Percentiles rank a stretch among this genome's conserved stretches.
Conservation (phyloP, 2,888 invertebrate genomes). For the Itoplectis maculator region DNA sequence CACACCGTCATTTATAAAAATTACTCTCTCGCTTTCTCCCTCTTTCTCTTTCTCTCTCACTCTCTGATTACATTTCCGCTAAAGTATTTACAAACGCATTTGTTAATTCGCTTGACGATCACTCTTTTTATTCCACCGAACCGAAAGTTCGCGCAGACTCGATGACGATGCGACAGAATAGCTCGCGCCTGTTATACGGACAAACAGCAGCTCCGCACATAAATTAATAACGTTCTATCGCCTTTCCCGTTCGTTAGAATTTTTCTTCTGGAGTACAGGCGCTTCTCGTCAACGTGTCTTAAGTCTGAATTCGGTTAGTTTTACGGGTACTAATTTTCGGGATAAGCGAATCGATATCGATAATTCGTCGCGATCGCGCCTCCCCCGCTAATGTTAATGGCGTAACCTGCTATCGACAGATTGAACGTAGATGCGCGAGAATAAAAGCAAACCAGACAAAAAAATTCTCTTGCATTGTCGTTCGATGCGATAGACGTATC, state of each 20-base stretch:
- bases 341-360: constrained; percentile 6
- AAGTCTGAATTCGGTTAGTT: constrained; percentile 11
- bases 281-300: not conserved
- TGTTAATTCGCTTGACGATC: constrained; percentile 41
- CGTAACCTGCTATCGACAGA: constrained; percentile 45
- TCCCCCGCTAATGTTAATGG: constrained; percentile 59
- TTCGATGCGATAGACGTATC: constrained; percentile 52
- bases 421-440: constrained; percentile 25
- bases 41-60: constrained; percentile 50
- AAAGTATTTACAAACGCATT: constrained; percentile 70
- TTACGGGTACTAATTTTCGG: constrained; percentile 12
- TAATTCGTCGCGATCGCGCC: constrained; percentile 21
- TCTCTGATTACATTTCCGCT: constrained; percentile 64
- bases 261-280: not conserved
- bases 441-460: not conserved
- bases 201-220: constrained; percentile 12
- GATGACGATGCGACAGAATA: constrained; percentile 17
- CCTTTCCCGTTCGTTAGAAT: not conserved
- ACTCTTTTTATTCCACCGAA: constrained; percentile 8
- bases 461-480: constrained; percentile 32
- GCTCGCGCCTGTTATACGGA: constrained; percentile 22
- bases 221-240: not conserved
- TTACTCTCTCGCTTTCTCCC: constrained; percentile 65
- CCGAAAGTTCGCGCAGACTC: constrained; percentile 20
- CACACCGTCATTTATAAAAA: constrained; percentile 60